Evolutionary conservation across 2,888 invertebrate species (phyloP).

Genomic region (Biston stratarius): DNA sequence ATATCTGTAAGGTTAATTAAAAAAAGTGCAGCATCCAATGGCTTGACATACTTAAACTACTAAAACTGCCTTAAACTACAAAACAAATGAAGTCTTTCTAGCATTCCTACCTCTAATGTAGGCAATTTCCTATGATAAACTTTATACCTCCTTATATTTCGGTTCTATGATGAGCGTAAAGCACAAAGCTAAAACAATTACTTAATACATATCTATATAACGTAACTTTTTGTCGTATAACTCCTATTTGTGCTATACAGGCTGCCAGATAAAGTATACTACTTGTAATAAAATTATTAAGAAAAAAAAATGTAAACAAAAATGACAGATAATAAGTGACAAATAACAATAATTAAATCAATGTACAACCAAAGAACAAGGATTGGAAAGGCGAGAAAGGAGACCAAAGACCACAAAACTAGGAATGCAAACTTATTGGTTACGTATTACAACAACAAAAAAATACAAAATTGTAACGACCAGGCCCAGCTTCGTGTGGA

Average conservation of each 20-base stretch:
- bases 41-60: background rate
- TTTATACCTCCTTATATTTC: too few species aligned
- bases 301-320: background rate
- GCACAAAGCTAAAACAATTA: too few species aligned
- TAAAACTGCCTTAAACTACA: background rate
- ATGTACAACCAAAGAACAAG: too few species aligned
- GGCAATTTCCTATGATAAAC: too few species aligned
- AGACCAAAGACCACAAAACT: too few species aligned
- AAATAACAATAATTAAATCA: too few species aligned
- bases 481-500: too few species aligned
- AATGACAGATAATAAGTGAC: background rate
- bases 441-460: too few species aligned
- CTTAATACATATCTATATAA: background rate
- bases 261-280: slow-evolving; percentile 1
- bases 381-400: background rate
- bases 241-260: background rate
- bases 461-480: too few species aligned
- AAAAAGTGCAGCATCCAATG: slow-evolving; percentile 19
- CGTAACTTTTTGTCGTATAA: background rate
- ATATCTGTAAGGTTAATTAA: background rate
- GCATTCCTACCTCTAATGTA: background rate
- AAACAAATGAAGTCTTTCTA: background rate
- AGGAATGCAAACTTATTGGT: background rate
- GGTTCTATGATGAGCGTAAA: too few species aligned
- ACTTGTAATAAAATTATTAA: too few species aligned